Evolutionary conservation across 2,888 invertebrate genomes (phyloP).

Genomic region (Brenthis hecate): DNA sequence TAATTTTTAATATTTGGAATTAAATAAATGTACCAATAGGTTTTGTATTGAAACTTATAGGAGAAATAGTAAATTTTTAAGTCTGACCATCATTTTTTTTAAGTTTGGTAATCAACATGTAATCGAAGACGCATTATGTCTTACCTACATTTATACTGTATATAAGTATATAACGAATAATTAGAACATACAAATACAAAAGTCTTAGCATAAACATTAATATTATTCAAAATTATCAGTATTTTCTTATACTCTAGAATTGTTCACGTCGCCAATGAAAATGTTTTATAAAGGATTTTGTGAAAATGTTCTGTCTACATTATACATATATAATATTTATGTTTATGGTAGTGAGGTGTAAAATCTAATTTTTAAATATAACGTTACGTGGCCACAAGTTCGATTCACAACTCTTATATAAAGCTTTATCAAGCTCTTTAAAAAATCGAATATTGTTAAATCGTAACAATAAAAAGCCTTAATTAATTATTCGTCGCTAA

Average conservation of each 20-base stretch:
- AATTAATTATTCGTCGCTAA: constrained; percentile 41
- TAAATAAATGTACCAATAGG: no score
- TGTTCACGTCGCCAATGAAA: constrained; percentile 9
- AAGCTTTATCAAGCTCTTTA: constrained; percentile 82
- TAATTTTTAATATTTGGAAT: no score
- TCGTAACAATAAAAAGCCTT: constrained; percentile 38
- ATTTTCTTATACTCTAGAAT: neutral
- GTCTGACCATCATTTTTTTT: no score
- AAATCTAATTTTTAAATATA: constrained; percentile 67
- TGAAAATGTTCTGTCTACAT: constrained; percentile 6
- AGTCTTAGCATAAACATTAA: neutral
- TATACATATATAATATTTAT: constrained; percentile 8
- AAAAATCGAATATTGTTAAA: constrained; percentile 61
- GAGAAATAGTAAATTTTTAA: no score
- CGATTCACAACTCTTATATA: constrained; percentile 82
- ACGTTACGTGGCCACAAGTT: constrained; percentile 78
- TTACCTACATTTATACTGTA: no score
- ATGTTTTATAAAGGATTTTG: neutral
- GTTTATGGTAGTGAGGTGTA: constrained; percentile 63
- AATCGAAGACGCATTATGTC: neutral
- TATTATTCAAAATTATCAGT: no score
- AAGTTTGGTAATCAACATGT: no score
- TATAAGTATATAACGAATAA: no score
- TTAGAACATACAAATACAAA: neutral
- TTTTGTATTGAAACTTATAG: no score